Conservation (phyloP, 2,113 vertebrate genomes). For the Semnopithecus entellus region DNA sequence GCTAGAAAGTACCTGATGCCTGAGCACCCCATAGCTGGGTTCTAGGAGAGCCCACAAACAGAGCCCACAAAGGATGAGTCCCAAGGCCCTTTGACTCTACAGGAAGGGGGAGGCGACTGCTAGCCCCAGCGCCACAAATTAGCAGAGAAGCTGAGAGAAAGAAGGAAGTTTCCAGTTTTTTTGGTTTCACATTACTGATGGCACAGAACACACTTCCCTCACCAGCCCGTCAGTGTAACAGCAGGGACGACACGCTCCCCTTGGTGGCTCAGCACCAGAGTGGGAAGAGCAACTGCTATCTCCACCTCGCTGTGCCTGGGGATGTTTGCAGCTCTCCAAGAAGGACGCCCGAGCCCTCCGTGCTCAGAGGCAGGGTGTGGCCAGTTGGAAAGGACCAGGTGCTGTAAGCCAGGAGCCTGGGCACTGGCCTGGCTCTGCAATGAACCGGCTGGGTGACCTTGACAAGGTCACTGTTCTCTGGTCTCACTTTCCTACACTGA, state of each 20-base stretch:
- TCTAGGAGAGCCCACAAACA: background rate
- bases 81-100: background rate
- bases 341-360: accelerated
- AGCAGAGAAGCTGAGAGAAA: background rate
- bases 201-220: background rate
- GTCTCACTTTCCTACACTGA: background rate
- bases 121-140: background rate
- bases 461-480: background rate
- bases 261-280: background rate
- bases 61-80: background rate
- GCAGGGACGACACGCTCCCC: background rate
- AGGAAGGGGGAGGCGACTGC: background rate
- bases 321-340: background rate
- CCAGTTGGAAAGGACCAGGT: background rate
- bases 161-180: background rate
- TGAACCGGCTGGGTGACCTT: background rate
- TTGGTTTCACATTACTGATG: background rate
- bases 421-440: background rate
- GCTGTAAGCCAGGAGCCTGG: background rate
- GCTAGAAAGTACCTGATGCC: background rate
- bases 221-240: accelerated
- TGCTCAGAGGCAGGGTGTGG: background rate
- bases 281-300: background rate
- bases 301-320: background rate
- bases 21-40: background rate